Conservation (phyloP, 2,113 vertebrate species). For the Vulpes lagopus region DNA sequence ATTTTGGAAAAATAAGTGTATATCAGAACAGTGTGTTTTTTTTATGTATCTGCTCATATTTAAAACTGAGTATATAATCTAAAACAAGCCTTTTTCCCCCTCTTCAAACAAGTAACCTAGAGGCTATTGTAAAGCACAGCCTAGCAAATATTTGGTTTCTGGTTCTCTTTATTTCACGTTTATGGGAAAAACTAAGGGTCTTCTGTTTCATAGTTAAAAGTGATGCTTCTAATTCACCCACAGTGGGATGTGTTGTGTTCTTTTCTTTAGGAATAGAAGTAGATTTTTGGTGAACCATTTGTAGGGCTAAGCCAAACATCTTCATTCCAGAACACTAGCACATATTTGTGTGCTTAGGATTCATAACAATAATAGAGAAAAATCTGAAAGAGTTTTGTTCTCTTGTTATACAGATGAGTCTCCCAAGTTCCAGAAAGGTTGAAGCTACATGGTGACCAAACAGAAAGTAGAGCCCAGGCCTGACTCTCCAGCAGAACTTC, state of each 20-base stretch:
- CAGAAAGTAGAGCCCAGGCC: not conserved
- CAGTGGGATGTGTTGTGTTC: not conserved
- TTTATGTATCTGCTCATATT: not conserved
- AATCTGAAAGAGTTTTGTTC: not conserved
- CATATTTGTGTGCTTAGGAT: not conserved
- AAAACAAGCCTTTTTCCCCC: not conserved
- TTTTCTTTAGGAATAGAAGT: constrained; percentile 22
- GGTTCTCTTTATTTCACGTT: not conserved
- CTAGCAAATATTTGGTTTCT: constrained; percentile 18
- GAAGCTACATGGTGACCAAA: not conserved
- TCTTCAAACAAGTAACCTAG: not conserved
- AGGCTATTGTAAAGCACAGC: not conserved
- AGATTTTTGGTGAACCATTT: not conserved
- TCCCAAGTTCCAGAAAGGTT: not conserved
- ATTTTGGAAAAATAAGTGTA: constrained; percentile 2
- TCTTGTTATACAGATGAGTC: not conserved
- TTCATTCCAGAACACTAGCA: not conserved
- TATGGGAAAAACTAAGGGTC: not conserved
- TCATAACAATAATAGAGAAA: not conserved
- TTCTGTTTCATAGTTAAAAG: not conserved
- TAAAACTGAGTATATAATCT: not conserved
- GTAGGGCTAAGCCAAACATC: not conserved
- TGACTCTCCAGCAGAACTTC: not conserved
- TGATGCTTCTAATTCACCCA: not conserved
- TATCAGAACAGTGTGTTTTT: not conserved